Evolutionary conservation across 1,140 invertebrate genomes (phyloP).

Genomic region (Hydropsyche tenuis): DNA sequence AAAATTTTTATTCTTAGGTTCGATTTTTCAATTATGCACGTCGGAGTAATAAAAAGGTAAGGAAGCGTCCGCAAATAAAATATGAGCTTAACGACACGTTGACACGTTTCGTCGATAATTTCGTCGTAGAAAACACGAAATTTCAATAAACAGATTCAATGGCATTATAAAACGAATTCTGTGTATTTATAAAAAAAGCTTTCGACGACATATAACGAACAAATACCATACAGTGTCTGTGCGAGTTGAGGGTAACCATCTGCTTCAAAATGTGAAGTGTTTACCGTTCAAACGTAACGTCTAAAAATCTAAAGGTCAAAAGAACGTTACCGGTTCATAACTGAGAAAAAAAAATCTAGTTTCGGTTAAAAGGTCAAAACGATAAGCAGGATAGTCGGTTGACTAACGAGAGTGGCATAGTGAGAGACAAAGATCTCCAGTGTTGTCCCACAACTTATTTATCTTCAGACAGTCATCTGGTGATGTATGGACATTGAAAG

Average conservation of each 20-base stretch:
- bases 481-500: background rate
- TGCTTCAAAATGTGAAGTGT: background rate
- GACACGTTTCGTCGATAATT: too few species aligned
- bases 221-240: background rate
- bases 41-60: too few species aligned
- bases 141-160: background rate
- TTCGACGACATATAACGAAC: background rate
- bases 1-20: too few species aligned
- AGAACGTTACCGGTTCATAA: background rate
- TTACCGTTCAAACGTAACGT: background rate
- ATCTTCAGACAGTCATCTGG: background rate
- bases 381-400: constrained; percentile 10
- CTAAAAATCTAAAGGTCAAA: constrained; percentile 1
- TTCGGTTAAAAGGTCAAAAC: constrained; percentile 13
- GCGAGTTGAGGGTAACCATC: background rate
- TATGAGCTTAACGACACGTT: too few species aligned
- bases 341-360: background rate
- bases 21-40: too few species aligned
- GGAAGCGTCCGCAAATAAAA: too few species aligned
- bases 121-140: background rate
- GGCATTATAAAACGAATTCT: too few species aligned
- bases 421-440: background rate
- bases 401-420: background rate
- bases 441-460: constrained; percentile 7
- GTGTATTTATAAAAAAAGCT: background rate